Conservation (phyloP, 2,113 vertebrate genomes). For the Poecile atricapillus region DNA sequence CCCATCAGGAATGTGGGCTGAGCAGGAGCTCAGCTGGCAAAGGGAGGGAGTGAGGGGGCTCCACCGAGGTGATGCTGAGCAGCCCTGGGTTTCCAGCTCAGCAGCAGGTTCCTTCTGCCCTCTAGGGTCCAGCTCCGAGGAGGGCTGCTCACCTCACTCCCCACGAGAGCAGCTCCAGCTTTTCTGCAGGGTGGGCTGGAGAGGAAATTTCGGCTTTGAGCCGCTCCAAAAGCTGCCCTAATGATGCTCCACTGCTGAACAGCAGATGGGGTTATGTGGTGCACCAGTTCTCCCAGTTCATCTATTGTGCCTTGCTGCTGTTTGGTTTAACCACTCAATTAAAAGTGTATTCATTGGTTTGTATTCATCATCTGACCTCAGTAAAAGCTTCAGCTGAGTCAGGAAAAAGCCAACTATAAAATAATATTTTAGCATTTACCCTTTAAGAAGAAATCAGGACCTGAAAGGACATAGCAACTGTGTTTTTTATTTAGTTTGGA, state of each 20-base stretch:
- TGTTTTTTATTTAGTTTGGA: background rate
- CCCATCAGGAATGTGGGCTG: background rate
- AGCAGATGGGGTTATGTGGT: rapidly evolving
- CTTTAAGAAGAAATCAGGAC: background rate
- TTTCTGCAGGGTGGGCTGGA: background rate
- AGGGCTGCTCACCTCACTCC: background rate
- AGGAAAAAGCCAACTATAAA: background rate
- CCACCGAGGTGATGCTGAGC: background rate
- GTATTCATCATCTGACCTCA: background rate
- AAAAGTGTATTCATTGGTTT: background rate
- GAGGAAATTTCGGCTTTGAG: background rate
- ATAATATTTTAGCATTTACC: background rate
- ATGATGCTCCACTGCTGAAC: rapidly evolving
- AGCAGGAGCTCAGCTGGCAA: background rate
- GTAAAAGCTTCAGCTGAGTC: background rate
- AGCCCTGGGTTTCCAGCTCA: background rate
- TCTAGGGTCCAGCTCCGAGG: background rate
- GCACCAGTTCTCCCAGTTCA: background rate
- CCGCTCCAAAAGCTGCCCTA: background rate
- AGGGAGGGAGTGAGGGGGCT: rapidly evolving
- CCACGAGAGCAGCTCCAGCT: rapidly evolving
- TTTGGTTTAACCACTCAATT: background rate
- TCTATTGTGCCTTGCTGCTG: background rate
- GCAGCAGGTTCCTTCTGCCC: background rate
- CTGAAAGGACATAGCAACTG: rapidly evolving